These are phyloP conservation scores for Drosophila elegans DNA, from an alignment of 1,140 invertebrate genomes.

Conservation along the genomic window DNA sequence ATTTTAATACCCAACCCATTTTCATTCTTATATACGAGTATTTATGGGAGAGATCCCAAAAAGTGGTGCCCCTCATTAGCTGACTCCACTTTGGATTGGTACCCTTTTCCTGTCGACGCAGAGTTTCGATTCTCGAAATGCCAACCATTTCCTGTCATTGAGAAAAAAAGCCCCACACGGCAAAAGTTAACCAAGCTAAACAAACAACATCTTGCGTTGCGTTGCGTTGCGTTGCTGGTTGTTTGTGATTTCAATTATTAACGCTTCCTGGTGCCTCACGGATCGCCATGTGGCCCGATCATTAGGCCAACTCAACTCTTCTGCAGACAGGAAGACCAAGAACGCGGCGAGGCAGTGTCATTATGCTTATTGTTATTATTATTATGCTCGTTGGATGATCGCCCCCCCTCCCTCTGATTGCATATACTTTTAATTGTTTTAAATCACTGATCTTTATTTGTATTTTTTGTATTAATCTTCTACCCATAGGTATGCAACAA, in stretches of 20 bases:
- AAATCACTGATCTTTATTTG: slow-evolving; percentile 23
- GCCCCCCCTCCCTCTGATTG: not conserved
- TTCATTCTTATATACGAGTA: slow-evolving; percentile 2
- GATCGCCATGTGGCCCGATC: slow-evolving; percentile 53
- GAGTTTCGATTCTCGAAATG: slow-evolving; percentile 62
- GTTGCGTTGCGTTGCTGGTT: slow-evolving; percentile 1
- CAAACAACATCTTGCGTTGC: slow-evolving; percentile 24
- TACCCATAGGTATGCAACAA: slow-evolving; percentile 93
- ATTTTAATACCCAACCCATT: not conserved
- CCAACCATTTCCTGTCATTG: slow-evolving; percentile 75
- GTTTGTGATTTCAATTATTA: slow-evolving; percentile 72
- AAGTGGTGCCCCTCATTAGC: slow-evolving; percentile 38
- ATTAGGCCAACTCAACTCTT: slow-evolving; percentile 53
- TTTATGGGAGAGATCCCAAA: slow-evolving; percentile 7
- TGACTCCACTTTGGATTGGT: slow-evolving; percentile 20
- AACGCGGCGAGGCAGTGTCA: slow-evolving; percentile 30
- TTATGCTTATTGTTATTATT: slow-evolving; percentile 59
- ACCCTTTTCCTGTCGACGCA: slow-evolving; percentile 61
- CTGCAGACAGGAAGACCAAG: slow-evolving; percentile 35
- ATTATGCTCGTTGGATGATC: slow-evolving; percentile 36
- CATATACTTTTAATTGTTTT: slow-evolving; percentile 68
- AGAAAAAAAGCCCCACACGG: slow-evolving; percentile 38
- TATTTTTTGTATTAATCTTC: not conserved
- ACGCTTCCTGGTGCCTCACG: slow-evolving; percentile 60
- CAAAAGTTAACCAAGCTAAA: slow-evolving; percentile 59